These are phyloP conservation scores for Neotoma lepida DNA, from an alignment of 2,113 vertebrate species.

Conservation along the genomic window DNA sequence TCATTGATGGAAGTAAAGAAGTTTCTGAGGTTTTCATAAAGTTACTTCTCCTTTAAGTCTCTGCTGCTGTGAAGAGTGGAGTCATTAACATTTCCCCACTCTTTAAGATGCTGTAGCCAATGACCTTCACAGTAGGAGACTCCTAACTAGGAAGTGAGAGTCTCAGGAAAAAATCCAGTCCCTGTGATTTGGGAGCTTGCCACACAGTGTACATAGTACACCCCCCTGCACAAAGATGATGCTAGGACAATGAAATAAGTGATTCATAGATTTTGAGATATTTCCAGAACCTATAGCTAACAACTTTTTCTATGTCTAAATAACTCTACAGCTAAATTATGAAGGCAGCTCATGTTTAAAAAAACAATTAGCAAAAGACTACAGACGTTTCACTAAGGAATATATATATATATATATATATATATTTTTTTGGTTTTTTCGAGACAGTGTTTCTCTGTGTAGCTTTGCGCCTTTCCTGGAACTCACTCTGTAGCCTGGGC, in stretches of 20 bases:
- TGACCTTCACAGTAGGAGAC: not conserved
- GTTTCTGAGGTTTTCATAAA: slow-evolving; percentile 31
- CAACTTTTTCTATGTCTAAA: not conserved
- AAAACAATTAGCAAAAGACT: not conserved
- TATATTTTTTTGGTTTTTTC: too few species aligned
- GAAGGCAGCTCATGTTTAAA: not conserved
- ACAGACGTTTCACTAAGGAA: not conserved
- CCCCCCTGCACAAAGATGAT: not conserved
- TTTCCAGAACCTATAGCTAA: not conserved
- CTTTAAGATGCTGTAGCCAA: slow-evolving; percentile 14
- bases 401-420: too few species aligned
- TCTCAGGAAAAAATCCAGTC: not conserved
- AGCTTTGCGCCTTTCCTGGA: too few species aligned
- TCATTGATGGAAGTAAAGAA: slow-evolving; percentile 28
- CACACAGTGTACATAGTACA: not conserved
- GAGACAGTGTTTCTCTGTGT: too few species aligned
- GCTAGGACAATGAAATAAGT: not conserved
- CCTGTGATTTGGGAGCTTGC: not conserved
- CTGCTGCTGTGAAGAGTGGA: slow-evolving; percentile 40
- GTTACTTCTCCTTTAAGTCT: slow-evolving; percentile 43
- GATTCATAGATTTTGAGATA: slow-evolving; percentile 3
- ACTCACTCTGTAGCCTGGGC: too few species aligned
- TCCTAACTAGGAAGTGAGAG: not conserved
- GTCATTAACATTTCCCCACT: slow-evolving; percentile 31
- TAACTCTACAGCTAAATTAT: not conserved